A percentile compares a stretch with the other conserved stretches of the same genome.
phyloP scores from a whole-genome alignment of 2,888 invertebrate genomes.

The Drosophila kokeensis region DNA sequence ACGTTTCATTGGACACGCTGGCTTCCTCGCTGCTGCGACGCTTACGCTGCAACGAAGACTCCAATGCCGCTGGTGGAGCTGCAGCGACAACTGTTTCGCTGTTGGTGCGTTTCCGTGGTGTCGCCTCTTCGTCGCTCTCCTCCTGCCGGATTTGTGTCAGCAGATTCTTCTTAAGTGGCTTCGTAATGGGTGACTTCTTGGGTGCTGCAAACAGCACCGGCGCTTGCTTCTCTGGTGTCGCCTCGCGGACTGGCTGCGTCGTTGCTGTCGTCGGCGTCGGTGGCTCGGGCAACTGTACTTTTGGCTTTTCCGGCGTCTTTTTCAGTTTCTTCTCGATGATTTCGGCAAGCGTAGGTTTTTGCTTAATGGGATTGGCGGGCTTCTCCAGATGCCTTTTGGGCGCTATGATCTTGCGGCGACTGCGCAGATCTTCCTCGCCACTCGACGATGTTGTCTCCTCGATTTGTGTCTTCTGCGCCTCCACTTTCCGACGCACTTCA shows the following conservation, averaged over 20 bases:
- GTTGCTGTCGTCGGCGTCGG: neutral
- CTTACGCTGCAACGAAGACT: conserved; percentile 70
- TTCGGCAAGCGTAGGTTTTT: conserved; percentile 78
- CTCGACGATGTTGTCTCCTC: conserved; percentile 83
- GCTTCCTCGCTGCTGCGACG: conserved; percentile 79
- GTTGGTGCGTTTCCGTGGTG: conserved; percentile 73
- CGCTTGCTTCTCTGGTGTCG: conserved; percentile 23
- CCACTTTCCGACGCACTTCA: conserved; percentile 82
- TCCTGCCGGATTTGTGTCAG: conserved; percentile 75
- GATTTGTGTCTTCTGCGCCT: conserved; percentile 77
- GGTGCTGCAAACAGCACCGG: conserved; percentile 43
- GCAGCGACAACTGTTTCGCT: conserved; percentile 59
- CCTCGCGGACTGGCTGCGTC: neutral
- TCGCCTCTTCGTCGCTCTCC: conserved; percentile 76
- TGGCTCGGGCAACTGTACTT: conserved; percentile 13
- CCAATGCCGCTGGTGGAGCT: conserved; percentile 16
- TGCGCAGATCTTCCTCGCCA: conserved; percentile 78
- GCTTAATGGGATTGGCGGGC: conserved; percentile 40
- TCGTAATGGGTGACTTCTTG: conserved; percentile 77
- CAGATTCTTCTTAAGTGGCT: conserved; percentile 80
- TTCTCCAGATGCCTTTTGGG: conserved; percentile 68
- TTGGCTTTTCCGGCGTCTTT: conserved; percentile 66
- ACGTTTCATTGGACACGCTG: conserved; percentile 44
- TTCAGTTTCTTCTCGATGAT: conserved; percentile 82
- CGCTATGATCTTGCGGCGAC: conserved; percentile 68